A percentile compares a stretch with the other conserved stretches of the same genome.
Conservation (phyloP, 1,140 invertebrate species). For the Bombyx mandarina region DNA sequence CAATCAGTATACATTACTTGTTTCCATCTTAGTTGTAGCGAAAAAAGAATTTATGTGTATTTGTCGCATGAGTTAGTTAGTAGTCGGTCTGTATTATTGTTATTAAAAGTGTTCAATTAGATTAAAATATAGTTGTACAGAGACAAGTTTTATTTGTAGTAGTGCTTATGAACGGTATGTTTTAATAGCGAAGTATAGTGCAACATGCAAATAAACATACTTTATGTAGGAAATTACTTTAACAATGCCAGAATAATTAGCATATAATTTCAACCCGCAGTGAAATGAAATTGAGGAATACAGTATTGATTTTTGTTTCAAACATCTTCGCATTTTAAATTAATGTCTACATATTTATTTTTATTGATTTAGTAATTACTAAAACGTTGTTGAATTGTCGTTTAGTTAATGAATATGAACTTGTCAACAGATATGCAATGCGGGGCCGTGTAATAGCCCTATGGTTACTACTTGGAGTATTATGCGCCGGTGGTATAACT, state of each 20-base stretch:
- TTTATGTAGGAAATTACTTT: neutral
- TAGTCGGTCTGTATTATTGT: too few relatives aligned
- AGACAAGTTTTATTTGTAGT: too few relatives aligned
- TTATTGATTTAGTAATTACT: neutral
- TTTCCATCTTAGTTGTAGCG: too few relatives aligned
- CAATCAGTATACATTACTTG: neutral
- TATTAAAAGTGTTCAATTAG: too few relatives aligned
- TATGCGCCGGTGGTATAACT: constrained; percentile 7
- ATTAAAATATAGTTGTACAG: too few relatives aligned
- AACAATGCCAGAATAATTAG: neutral
- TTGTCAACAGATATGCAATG: neutral
- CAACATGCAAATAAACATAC: neutral
- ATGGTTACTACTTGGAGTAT: constrained; percentile 3
- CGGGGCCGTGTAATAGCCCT: neutral
- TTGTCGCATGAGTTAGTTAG: too few relatives aligned
- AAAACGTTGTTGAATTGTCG: too few relatives aligned
- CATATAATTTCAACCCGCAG: neutral
- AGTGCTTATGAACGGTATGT: too few relatives aligned
- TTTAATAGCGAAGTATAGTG: too few relatives aligned
- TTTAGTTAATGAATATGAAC: too few relatives aligned
- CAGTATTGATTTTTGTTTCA: neutral
- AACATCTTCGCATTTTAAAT: neutral
- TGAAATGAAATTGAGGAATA: too few relatives aligned
- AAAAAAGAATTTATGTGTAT: too few relatives aligned
- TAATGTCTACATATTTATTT: neutral